Evolutionary conservation across 2,888 invertebrate genomes (phyloP), one percentile per base, ranked within the genome.

Genomic region (Spilarctia lutea): DNA sequence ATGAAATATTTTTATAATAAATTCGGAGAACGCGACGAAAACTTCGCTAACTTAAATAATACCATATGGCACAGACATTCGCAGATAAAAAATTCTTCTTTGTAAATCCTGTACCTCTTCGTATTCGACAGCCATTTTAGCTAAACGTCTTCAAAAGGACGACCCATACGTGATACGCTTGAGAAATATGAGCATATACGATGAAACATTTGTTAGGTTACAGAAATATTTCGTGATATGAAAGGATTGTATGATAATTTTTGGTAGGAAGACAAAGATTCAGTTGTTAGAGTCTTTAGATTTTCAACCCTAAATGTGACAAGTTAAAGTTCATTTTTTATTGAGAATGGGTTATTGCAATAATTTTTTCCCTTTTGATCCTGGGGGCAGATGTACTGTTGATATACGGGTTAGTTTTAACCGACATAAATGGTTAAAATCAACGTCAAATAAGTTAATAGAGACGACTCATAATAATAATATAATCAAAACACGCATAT

Each of bases 131-230:
- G 72, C 78, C 81, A 81, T 82, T 83, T 77, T 77, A 65, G 82
- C 74, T 83, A 81, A 83, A 75, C 81, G 84, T 75, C 84, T 81
- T 84, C 81, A 76, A 82, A 80, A 78, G 74, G 81, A 84, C 84
- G 78, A n/a, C 11, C 72, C 16, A 76, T 33, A 82, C 83, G 83
- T 83, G 83, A 81, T 81, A 68, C 65, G 83, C 10, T 78, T 83
- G 52, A 69, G 71, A 80, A 84, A 82, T 75, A 72, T 77, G 73
- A 67, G 68, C 68, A 10, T 74, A 30, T 35, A 69, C 56, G 27
- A 66, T 66, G 56, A n/a, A 75, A 72, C 56, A 20, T 35, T 72
- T 73, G 75, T 74, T 60, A 69, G 72, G 66, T 65, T 69, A n/a
- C 42, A 73, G 52, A 68, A 71, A 73, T 71, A 63, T 71, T 65